These are phyloP conservation scores for Drosophila eohydei DNA, from an alignment of 2,888 invertebrate genomes.

Conservation along the genomic window DNA sequence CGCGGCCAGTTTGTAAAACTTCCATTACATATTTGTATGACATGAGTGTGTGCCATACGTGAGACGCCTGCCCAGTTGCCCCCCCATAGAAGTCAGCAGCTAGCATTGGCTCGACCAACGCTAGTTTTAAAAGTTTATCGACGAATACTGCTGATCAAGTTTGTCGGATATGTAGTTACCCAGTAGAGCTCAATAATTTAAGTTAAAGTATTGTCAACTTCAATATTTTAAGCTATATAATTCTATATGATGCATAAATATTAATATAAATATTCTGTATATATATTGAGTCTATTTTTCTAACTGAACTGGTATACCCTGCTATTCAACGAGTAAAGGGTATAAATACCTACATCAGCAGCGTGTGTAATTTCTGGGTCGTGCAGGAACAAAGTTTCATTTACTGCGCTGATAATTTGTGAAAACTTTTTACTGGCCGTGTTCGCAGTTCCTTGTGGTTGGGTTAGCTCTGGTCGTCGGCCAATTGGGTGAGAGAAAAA, in stretches of 20 bases:
- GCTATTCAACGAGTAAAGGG: not conserved
- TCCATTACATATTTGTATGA: slow-evolving; percentile 73
- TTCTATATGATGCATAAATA: too few species aligned
- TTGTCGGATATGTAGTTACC: not conserved
- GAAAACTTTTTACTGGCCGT: slow-evolving; percentile 53
- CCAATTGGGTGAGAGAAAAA: slow-evolving; percentile 35
- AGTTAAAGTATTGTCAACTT: too few species aligned
- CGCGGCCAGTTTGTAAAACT: slow-evolving; percentile 49
- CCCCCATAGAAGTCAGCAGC: slow-evolving; percentile 1
- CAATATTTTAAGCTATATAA: too few species aligned
- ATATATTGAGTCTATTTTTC: too few species aligned
- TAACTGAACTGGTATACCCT: not conserved
- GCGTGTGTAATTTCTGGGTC: slow-evolving; percentile 48
- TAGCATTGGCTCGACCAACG: slow-evolving; percentile 8
- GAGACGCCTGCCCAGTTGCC: slow-evolving; percentile 1
- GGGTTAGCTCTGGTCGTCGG: slow-evolving; percentile 40
- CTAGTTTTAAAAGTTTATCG: slow-evolving; percentile 35
- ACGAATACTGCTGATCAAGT: too few species aligned
- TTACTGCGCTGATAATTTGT: slow-evolving; percentile 73
- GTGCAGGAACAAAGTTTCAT: slow-evolving; percentile 60
- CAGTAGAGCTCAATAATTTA: not conserved
- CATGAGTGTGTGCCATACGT: slow-evolving; percentile 63
- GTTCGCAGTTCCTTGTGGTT: slow-evolving; percentile 8
- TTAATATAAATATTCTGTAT: too few species aligned
- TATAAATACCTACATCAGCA: slow-evolving; percentile 14